Evolutionary conservation across 2,797 vertebrate species (phyloP).

Genomic region (Silurus aristotelis): DNA sequence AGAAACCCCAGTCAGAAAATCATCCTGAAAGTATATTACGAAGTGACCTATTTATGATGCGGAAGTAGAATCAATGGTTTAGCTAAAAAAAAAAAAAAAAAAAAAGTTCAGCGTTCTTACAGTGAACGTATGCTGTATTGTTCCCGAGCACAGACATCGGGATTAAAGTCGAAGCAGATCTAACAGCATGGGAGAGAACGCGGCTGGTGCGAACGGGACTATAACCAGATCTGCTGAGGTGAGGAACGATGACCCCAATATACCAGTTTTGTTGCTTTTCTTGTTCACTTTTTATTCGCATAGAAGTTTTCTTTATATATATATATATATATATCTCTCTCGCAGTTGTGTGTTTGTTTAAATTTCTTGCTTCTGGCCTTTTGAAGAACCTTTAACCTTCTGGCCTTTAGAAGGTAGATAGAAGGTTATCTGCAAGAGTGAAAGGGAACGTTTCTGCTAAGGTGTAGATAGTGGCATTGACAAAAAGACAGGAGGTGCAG

Average conservation of each 20-base stretch:
- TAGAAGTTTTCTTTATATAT: background rate
- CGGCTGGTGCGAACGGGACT: constrained; percentile 58
- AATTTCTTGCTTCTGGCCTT: background rate
- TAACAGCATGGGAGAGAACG: constrained; percentile 69
- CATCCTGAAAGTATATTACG: background rate
- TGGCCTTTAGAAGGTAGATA: background rate
- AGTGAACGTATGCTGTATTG: rapidly evolving
- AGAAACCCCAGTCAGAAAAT: background rate
- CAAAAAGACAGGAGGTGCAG: too few species aligned
- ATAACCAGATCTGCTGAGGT: constrained; percentile 80
- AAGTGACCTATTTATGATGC: background rate
- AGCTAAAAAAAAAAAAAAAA: background rate
- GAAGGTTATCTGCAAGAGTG: too few species aligned
- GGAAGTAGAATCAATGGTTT: background rate
- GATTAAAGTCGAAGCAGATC: background rate
- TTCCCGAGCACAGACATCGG: background rate
- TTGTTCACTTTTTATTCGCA: background rate
- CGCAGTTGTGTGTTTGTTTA: background rate
- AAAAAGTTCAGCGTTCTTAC: background rate
- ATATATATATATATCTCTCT: too few species aligned
- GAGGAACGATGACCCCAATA: background rate
- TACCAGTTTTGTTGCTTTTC: background rate
- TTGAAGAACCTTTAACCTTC: background rate
- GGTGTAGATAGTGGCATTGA: too few species aligned
- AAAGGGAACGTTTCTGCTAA: too few species aligned